phyloP scores from a whole-genome alignment of 2,797 vertebrate genomes.

The Xenopus petersii region DNA sequence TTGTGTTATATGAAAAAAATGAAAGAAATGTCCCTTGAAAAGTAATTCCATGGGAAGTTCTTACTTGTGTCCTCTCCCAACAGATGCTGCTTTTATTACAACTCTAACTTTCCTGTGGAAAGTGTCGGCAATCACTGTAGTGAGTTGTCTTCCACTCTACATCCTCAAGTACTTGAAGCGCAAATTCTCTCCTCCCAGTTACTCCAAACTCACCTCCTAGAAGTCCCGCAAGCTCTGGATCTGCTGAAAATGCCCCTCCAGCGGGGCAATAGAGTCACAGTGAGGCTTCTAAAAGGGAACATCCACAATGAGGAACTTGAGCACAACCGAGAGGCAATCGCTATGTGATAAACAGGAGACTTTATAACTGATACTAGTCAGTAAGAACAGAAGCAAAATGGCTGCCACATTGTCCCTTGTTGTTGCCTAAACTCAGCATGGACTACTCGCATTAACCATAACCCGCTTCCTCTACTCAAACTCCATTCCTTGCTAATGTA shows the following conservation, averaged over 20 bases:
- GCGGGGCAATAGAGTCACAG: slow-evolving; percentile 46
- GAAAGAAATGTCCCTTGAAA: neutral
- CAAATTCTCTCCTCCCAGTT: slow-evolving; percentile 95
- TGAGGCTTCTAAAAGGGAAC: slow-evolving; percentile 5
- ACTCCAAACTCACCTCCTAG: slow-evolving; percentile 93
- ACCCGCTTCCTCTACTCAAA: neutral
- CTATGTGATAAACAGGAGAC: slow-evolving; percentile 7
- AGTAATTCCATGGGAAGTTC: slow-evolving; percentile 3
- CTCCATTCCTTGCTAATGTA: neutral
- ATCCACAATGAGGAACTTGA: slow-evolving; percentile 12
- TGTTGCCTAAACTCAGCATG: slow-evolving; percentile 7
- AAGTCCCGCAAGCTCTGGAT: slow-evolving; percentile 46
- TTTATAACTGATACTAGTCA: slow-evolving; percentile 47
- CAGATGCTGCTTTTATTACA: slow-evolving; percentile 91
- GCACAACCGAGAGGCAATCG: slow-evolving; percentile 41
- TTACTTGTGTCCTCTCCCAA: slow-evolving; percentile 28
- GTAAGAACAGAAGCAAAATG: slow-evolving; percentile 10
- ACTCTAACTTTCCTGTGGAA: slow-evolving; percentile 95
- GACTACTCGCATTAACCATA: slow-evolving; percentile 8
- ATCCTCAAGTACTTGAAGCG: slow-evolving; percentile 95
- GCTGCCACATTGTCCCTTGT: neutral
- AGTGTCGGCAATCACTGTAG: slow-evolving; percentile 88
- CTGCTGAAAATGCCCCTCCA: neutral
- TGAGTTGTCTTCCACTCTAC: slow-evolving; percentile 98
- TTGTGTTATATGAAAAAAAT: too few species aligned